Evolutionary conservation across 2,888 invertebrate species (phyloP), one percentile per base, ranked within the genome.

Genomic region (Pammene aurita): DNA sequence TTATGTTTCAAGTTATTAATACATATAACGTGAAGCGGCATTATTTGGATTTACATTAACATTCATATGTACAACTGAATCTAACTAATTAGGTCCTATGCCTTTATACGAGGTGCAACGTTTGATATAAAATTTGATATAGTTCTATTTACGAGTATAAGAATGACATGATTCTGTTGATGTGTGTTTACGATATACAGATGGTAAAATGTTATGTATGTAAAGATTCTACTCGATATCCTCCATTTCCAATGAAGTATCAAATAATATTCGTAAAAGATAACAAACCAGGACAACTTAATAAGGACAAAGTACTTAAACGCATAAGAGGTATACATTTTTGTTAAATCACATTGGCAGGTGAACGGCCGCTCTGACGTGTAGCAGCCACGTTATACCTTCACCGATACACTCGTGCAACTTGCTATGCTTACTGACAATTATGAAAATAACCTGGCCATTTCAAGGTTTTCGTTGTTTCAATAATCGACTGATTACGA

Each of bases 331-430:
- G 16, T 63, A 38, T 46, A 64, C 26, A 44, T 68, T 64, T 62
- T 64, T 54, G 52, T 64, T 64, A 76, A 76, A 78, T 75, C 73
- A 73, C 76, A 72, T 58, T 38, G 76, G 77, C 83, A 84, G 85
- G 86, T 86, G 86, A 86, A 85, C 77, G 87, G 81, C 85, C 86
- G 80, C 69, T 68, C 76, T 77, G 78, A 77, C 74, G 71, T 71
- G 77, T 79, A 81, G 73, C 77, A 60, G 52, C 41, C 74, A 77
- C 81, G 79, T 78, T 77, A 78, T 80, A 79, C 84, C 80, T 83
- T 80, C 83, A 79, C 79, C 78, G 81, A 82, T 82, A 82, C 78
- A 81, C 82, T 74, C 80, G 76, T 77, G 34, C 73, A 76, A 78
- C 76, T 76, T 77, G 75, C 74, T 75, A 67, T 68, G 58, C 67